Conservation (phyloP, 2,797 vertebrate species). For the Steatocranus sp. region DNA sequence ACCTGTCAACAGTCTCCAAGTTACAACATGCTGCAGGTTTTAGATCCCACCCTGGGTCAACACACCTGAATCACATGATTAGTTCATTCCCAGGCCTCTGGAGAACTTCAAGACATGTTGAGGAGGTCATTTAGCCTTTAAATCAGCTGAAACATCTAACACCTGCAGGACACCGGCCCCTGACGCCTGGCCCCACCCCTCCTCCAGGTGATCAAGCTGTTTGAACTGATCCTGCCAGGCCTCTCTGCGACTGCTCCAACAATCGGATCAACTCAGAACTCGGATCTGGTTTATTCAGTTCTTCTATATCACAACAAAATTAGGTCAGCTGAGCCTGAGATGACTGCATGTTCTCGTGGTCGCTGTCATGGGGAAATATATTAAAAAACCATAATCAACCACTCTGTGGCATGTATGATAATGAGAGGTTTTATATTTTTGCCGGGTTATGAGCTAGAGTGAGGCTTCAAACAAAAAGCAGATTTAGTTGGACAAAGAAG, state of each 20-base stretch:
- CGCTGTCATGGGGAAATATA: neutral
- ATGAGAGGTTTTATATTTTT: neutral
- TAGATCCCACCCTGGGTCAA: fast-evolving
- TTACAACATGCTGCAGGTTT: neutral
- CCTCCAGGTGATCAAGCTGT: neutral
- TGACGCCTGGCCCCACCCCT: neutral
- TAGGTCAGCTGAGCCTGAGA: fast-evolving
- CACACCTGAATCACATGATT: neutral
- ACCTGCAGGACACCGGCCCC: neutral
- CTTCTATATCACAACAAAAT: neutral
- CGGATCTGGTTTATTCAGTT: neutral
- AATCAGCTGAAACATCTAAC: neutral
- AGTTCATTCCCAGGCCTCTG: neutral
- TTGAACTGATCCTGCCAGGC: neutral
- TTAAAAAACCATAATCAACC: neutral
- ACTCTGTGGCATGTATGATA: neutral
- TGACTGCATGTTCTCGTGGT: neutral
- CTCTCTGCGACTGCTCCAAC: neutral
- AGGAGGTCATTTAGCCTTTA: fast-evolving
- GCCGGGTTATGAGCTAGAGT: neutral
- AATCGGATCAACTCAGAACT: neutral
- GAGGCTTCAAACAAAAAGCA: neutral
- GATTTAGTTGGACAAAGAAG: fast-evolving
- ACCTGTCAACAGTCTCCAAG: neutral
- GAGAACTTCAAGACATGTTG: fast-evolving